Evolutionary conservation across 2,113 vertebrate genomes (phyloP), one percentile per base, ranked within the genome.

Genomic region (Ptilorrhoa leucosticta): DNA sequence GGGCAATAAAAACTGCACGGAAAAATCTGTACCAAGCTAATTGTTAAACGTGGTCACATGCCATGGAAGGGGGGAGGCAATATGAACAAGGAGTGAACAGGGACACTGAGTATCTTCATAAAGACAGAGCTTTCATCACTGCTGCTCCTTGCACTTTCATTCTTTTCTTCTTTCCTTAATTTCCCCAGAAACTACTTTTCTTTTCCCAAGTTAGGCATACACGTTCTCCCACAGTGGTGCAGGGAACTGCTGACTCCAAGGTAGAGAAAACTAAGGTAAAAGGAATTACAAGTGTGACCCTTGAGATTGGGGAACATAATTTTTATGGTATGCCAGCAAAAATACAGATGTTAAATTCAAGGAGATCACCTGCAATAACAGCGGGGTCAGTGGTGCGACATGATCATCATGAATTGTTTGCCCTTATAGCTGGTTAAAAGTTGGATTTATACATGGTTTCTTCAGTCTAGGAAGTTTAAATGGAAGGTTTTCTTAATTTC

Each of bases 21-120:
- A 78, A 82, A 93, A 91, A 84, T 83, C 85, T 78, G 69, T 83
- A 87, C 50, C 1, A 7, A 86, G 81, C 70, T 95, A 97, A 97
- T 95, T 87, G 75, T 92, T 86, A 93, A 97, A 77, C 97, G 95
- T 90, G 93, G 91, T 58, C 93, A 72, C 69, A 86, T 80, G 94
- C 54, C 72, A 84, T 13, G 76, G 75, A 94, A 61, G 40, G 39
- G 64, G 84, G 72, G 69, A 96, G n/a, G 65, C 31, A 87, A 39
- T 68, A 78, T 35, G 83, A 94, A 87, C 68, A 80, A 87, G 89
- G 84, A 95, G 40, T 72, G 72, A 96, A 69, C 2, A 3, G 28
- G 65, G 78, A 86, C 48, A 54, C 2, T 64, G 7, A 83, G 48
- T 40, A 53, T 58, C 69, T 90, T 85, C 75, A 71, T 47, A 93